Percentiles rank a stretch among this genome's conserved stretches.
Evolutionary conservation across 1,140 invertebrate species (phyloP).

Genomic region (Brachionus plicatilis): DNA sequence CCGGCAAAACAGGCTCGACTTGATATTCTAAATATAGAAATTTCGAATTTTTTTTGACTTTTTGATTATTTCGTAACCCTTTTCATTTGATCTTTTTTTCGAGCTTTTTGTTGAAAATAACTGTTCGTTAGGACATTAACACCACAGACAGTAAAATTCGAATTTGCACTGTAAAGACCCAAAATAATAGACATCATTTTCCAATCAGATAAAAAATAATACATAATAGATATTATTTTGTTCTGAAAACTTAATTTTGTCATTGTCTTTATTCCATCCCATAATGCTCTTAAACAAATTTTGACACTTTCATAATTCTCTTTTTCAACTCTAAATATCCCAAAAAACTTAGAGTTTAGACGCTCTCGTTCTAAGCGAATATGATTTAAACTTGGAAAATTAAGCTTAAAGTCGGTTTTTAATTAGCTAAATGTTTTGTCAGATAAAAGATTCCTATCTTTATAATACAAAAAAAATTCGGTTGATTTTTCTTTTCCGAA

Average conservation of each 20-base stretch:
- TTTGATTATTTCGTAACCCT: background rate
- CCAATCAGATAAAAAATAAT: background rate
- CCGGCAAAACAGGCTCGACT: background rate
- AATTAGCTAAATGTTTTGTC: too few relatives aligned
- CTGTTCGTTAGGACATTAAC: background rate
- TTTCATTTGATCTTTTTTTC: background rate
- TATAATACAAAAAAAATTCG: too few relatives aligned
- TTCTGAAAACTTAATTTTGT: background rate
- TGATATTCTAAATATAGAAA: background rate
- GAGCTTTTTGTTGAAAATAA: background rate
- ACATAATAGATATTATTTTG: background rate
- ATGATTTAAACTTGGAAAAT: background rate
- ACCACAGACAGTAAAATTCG: background rate
- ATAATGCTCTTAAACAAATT: background rate
- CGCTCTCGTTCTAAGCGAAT: background rate
- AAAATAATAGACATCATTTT: background rate
- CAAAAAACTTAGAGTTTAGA: background rate
- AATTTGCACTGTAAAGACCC: background rate
- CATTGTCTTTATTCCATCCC: background rate
- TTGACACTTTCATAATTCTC: background rate
- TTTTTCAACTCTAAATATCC: background rate
- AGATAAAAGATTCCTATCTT: too few relatives aligned
- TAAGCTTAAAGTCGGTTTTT: background rate
- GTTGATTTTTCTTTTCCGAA: too few relatives aligned
- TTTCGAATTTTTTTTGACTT: background rate